Evolutionary conservation across 1,140 invertebrate genomes (phyloP).

Genomic region (Antheraea pernyi): DNA sequence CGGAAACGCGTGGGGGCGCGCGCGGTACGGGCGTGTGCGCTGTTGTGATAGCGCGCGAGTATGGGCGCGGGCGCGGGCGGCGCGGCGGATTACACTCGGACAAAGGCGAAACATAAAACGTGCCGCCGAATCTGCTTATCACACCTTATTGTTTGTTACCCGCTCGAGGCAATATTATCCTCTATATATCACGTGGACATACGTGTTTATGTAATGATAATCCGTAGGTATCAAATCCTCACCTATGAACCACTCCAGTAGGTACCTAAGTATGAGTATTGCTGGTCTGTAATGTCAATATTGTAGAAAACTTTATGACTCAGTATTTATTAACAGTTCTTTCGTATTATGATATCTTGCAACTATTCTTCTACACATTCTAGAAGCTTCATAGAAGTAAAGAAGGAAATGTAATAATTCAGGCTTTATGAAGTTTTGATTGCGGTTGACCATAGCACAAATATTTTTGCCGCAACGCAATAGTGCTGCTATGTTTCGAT

Average conservation of each 20-base stretch:
- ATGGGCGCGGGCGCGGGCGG: constrained; percentile 16
- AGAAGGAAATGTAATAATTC: no score
- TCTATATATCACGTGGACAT: constrained; percentile 64
- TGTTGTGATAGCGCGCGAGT: no score
- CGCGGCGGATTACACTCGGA: constrained; percentile 64
- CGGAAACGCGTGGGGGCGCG: background rate
- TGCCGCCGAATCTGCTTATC: constrained; percentile 72
- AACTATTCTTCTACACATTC: no score
- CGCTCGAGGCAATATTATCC: constrained; percentile 57
- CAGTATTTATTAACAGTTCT: no score
- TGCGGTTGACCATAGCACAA: no score
- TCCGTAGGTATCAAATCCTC: constrained; percentile 15
- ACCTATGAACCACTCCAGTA: background rate
- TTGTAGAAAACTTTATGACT: no score
- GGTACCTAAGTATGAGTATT: background rate
- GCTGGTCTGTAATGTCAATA: background rate
- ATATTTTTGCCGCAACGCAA: no score
- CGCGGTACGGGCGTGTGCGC: no score
- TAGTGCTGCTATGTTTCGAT: no score
- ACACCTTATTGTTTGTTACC: constrained; percentile 63
- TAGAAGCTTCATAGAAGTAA: no score
- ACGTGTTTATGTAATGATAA: constrained; percentile 32
- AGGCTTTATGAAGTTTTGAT: no score
- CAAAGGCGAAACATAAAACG: constrained; percentile 71
- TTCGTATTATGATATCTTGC: no score